These are phyloP conservation scores for Tragelaphus imberbis DNA, from an alignment of 2,113 vertebrate genomes.

Conservation along the genomic window DNA sequence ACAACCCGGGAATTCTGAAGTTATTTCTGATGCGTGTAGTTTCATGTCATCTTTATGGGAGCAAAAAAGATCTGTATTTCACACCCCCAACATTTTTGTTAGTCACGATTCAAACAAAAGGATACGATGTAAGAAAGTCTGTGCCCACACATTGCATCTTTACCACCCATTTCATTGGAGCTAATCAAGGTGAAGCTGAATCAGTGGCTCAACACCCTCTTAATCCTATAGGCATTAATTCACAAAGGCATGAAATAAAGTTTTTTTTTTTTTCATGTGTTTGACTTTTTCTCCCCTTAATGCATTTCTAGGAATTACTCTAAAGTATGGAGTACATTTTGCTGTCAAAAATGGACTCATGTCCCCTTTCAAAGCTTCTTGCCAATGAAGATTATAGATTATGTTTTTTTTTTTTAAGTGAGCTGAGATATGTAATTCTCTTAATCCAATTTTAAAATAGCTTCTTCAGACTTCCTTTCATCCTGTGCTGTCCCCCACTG, in stretches of 20 bases:
- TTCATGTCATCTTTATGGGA: constrained; percentile 40
- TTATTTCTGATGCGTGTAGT: constrained; percentile 28
- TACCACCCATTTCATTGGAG: background rate
- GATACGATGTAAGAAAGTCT: background rate
- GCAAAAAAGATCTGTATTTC: constrained; percentile 9
- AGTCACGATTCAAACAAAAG: constrained; percentile 38
- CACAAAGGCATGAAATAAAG: background rate
- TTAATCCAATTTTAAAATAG: background rate
- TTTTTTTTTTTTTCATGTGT: background rate
- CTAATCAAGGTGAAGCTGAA: background rate
- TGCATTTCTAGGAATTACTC: background rate
- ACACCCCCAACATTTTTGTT: constrained; percentile 29
- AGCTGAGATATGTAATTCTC: background rate
- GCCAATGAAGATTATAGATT: background rate
- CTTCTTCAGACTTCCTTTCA: background rate
- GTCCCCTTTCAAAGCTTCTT: background rate
- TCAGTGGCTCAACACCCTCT: background rate
- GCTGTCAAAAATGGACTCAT: background rate
- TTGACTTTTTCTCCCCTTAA: background rate
- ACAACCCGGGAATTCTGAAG: constrained; percentile 14
- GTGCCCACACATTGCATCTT: background rate
- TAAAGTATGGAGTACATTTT: background rate
- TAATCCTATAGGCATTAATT: background rate
- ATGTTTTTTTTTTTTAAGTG: background rate
- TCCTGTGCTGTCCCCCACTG: no score